Evolutionary conservation across 2,113 vertebrate species (phyloP).

Genomic region (Petrocephalus zakoni): DNA sequence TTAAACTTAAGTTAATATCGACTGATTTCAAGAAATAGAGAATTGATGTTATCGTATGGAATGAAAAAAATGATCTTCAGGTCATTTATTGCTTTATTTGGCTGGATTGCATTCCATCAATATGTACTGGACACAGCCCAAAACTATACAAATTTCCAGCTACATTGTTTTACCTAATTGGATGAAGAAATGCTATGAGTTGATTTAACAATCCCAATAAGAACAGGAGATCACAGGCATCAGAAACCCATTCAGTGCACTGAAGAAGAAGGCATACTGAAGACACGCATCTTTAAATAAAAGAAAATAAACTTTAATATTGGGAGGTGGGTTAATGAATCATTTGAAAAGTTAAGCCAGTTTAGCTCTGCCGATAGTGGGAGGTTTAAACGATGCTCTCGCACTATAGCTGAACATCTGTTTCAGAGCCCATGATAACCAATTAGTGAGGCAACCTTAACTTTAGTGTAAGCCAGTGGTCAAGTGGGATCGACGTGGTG

Average conservation of each 20-base stretch:
- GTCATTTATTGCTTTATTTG: neutral
- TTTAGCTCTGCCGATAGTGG: constrained; percentile 26
- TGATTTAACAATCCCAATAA: neutral
- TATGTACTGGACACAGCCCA: neutral
- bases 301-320: constrained; percentile 5
- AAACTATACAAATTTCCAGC: neutral
- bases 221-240: neutral
- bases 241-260: too few species aligned
- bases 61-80: too few species aligned
- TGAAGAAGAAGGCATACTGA: too few species aligned
- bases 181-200: neutral
- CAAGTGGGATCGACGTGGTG: neutral
- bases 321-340: constrained; percentile 21
- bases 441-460: neutral
- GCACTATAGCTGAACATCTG: constrained; percentile 23
- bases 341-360: constrained; percentile 38
- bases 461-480: too few species aligned
- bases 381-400: constrained; percentile 34
- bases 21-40: too few species aligned
- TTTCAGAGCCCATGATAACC: neutral
- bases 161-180: neutral
- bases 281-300: neutral
- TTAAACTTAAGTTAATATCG: neutral
- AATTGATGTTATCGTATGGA: neutral
- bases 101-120: neutral